Percentiles rank a stretch among this genome's conserved stretches.
Evolutionary conservation across 2,113 vertebrate species (phyloP).

Genomic region (Thunnus thynnus): DNA sequence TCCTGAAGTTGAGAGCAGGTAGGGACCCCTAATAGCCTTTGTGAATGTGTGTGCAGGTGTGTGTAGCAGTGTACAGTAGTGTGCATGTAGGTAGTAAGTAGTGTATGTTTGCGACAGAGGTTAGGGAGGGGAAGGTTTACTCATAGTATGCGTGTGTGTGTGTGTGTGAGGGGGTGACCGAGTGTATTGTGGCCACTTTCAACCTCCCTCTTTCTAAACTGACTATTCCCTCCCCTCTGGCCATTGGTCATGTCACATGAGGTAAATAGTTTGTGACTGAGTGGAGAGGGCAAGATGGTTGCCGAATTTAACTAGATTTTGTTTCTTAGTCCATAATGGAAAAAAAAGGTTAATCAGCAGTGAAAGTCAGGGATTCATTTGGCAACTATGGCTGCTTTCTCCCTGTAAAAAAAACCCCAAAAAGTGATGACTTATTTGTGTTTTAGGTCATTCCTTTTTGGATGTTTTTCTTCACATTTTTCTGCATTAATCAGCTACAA

Average conservation of each 20-base stretch:
- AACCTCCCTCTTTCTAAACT: slow-evolving; percentile 4
- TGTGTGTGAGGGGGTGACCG: not conserved
- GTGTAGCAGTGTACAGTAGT: slow-evolving; percentile 14
- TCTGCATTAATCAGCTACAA: no score
- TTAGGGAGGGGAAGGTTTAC: slow-evolving; percentile 35
- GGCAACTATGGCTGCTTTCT: no score
- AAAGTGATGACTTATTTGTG: no score
- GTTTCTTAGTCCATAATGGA: no score
- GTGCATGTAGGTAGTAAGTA: slow-evolving; percentile 13
- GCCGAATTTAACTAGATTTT: not conserved
- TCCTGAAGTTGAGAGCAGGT: slow-evolving; percentile 55
- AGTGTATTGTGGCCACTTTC: slow-evolving; percentile 12
- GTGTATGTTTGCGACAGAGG: slow-evolving; percentile 25
- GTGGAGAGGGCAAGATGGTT: not conserved
- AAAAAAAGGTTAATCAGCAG: no score
- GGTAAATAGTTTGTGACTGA: slow-evolving; percentile 14
- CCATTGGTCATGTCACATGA: slow-evolving; percentile 7
- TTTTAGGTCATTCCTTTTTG: no score
- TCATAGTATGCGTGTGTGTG: not conserved
- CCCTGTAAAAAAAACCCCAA: no score
- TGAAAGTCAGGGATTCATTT: no score
- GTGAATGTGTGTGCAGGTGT: slow-evolving; percentile 26
- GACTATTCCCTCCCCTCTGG: not conserved
- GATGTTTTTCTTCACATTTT: no score
- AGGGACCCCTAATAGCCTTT: slow-evolving; percentile 61